These are phyloP conservation scores for Indicator maculatus DNA, from an alignment of 2,113 vertebrate species.

Conservation along the genomic window DNA sequence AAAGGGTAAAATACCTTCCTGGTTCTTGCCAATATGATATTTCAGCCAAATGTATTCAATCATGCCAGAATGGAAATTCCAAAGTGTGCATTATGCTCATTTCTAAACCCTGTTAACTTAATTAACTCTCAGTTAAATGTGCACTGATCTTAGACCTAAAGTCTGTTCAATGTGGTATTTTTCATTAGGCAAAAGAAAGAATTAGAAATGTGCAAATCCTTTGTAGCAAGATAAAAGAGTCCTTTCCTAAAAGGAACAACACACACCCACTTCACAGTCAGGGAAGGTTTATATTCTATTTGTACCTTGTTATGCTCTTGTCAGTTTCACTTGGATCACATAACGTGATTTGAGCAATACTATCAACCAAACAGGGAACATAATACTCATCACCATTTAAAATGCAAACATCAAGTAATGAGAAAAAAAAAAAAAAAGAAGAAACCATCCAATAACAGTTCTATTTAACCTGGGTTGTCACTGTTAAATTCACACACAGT, in stretches of 20 bases:
- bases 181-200: constrained; percentile 12
- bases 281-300: not conserved
- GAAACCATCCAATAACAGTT: not conserved
- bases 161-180: not conserved
- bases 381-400: constrained; percentile 7
- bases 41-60: constrained; percentile 46
- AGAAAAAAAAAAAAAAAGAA: not conserved
- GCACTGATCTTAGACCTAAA: constrained; percentile 11
- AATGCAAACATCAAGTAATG: not conserved
- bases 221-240: not conserved
- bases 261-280: not conserved
- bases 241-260: not conserved
- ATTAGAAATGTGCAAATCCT: not conserved
- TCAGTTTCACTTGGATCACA: not conserved
- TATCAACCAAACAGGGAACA: not conserved
- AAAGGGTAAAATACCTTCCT: constrained; percentile 38
- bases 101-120: constrained; percentile 53
- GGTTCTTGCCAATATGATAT: not conserved
- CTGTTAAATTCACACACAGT: not conserved
- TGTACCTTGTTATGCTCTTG: not conserved
- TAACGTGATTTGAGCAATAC: not conserved
- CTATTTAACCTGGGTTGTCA: not conserved
- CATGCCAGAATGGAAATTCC: constrained; percentile 35
- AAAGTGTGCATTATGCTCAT: not conserved
- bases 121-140: constrained; percentile 40